Evolutionary conservation across 1,140 invertebrate species (phyloP).

Genomic region (Philotrypesis tridentata): DNA sequence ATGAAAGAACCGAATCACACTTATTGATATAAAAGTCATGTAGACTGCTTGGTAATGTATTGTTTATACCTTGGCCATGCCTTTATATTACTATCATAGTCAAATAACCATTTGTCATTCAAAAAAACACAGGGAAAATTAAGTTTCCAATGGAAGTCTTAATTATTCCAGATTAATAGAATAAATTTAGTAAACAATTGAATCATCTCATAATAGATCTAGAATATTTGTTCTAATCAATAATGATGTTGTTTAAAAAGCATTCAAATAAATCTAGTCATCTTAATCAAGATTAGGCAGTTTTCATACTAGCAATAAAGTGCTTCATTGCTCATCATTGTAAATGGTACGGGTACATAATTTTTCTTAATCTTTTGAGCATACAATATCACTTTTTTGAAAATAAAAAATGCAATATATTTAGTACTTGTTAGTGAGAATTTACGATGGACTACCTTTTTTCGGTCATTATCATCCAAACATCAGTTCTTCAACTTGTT

Average conservation of each 20-base stretch:
- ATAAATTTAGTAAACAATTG: background rate
- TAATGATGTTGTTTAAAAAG: background rate
- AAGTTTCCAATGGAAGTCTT: too few species aligned
- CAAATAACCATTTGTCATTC: too few species aligned
- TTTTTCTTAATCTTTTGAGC: background rate
- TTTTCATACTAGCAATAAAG: conserved; percentile 53
- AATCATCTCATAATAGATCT: background rate
- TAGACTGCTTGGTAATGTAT: conserved; percentile 23
- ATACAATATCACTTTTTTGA: conserved; percentile 20
- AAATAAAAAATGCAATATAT: conserved; percentile 15
- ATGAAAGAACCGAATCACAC: conserved; percentile 14
- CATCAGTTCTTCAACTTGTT: conserved; percentile 40
- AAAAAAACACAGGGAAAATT: too few species aligned
- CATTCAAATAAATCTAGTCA: background rate
- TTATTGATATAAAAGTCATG: background rate
- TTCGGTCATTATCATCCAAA: conserved; percentile 42
- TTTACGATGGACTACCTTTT: conserved; percentile 34
- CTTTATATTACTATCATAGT: too few species aligned
- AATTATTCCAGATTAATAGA: too few species aligned
- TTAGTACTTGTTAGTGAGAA: conserved; percentile 42
- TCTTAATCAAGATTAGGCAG: conserved; percentile 54
- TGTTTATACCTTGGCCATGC: conserved; percentile 11
- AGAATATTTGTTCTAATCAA: conserved; percentile 6
- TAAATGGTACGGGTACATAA: background rate
- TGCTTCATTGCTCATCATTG: conserved; percentile 8